Evolutionary conservation across 2,888 invertebrate species (phyloP).

Genomic region (Microchrysa polita): DNA sequence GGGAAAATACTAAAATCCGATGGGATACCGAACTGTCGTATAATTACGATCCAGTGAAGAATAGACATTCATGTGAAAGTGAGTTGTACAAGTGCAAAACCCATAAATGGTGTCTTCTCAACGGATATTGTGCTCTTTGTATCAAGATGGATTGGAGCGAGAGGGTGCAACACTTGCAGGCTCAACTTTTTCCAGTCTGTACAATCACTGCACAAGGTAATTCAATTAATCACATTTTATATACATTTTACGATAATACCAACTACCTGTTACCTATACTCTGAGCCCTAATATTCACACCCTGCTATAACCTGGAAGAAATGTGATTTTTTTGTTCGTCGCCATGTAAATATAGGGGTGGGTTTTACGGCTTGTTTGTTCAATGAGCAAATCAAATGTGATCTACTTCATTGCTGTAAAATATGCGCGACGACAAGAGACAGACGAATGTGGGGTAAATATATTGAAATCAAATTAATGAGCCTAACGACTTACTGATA

Average conservation of each 20-base stretch:
- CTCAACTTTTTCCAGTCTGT: conserved; percentile 63
- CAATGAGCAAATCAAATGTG: conserved; percentile 14
- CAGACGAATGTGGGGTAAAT: not conserved
- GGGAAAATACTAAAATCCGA: too few relatives aligned
- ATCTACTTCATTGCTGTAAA: not conserved
- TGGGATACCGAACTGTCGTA: too few relatives aligned
- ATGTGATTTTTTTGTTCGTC: not conserved
- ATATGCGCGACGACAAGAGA: not conserved
- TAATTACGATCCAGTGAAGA: not conserved
- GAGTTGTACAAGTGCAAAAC: not conserved
- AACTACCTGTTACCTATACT: conserved; percentile 2
- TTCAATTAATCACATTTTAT: conserved; percentile 11
- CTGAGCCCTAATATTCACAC: not conserved
- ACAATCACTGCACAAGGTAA: conserved; percentile 57
- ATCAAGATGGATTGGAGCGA: conserved; percentile 52
- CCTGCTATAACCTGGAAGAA: not conserved
- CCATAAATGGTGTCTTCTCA: not conserved
- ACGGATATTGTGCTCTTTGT: not conserved
- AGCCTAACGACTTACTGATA: not conserved
- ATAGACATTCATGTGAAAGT: not conserved
- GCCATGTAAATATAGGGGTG: not conserved
- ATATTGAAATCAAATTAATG: conserved; percentile 16
- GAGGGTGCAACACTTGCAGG: conserved; percentile 63
- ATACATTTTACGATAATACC: not conserved
- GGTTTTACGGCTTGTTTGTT: conserved; percentile 26